Base-by-base conservation (phyloP, 2,797 vertebrate species). In the Microhierax caerulescens region DNA sequence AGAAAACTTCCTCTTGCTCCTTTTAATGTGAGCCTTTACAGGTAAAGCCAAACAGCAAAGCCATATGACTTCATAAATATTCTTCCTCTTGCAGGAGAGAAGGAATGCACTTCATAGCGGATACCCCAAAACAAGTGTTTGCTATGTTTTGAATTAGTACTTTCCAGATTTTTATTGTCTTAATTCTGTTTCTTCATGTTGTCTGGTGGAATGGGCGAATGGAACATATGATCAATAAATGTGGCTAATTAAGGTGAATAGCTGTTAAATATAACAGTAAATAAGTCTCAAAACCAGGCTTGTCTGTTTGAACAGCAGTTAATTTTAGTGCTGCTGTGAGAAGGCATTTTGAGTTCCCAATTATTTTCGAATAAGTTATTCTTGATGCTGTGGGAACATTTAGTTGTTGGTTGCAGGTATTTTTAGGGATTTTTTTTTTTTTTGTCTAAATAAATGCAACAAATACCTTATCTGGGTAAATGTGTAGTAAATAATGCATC, bases 61-160 rank as follows among this genome's bases (percentile, higher is more conserved):
- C 54, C 7, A 0, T n/a, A 3, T 8, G 32, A 60, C 37, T 85
- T 83, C 17, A 27, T 54, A 77, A 84, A 53, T 54, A 57, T 5
- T 30, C 36, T 51, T 53, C 9, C 10, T 61, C 50, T 32, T 69
- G 32, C 45, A 39, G 32, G 48, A 53, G 7, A 63, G 53, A 7
- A 76, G 24, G 25, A 5, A 19, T 63, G n/a, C 10, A 21, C 72
- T 82, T 53, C 39, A 7, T 23, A 82, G 48, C 27, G 53, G 53
- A 19, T 68, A 50, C 7, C 37, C 32, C 28, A 24, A 20, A 91
- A 2, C n/a, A 80, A 22, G 1, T 43, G 13, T 60, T 64, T 79
- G 5, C 36, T 8, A 11, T 1, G 0, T 59, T 76, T 27, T 70
- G 54, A 19, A 19, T 72, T 63, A 37, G 2, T 7, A 2, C 14